phyloP scores from a whole-genome alignment of 2,113 vertebrate species.

The Sigmodon hispidus region DNA sequence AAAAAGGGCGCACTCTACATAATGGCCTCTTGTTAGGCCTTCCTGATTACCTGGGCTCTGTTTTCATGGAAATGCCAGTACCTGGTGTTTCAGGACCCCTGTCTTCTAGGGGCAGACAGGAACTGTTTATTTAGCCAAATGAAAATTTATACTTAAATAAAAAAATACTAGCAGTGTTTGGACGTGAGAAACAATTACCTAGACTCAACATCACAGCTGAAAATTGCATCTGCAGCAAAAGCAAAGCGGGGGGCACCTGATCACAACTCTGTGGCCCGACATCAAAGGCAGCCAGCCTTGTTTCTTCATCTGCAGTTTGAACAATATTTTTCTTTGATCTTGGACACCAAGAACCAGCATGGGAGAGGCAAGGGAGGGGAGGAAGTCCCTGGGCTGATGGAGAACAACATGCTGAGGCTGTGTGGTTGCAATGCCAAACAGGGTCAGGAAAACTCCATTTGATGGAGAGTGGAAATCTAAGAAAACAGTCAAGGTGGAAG shows the following conservation, averaged over 20 bases:
- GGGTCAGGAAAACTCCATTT: slow-evolving; percentile 40
- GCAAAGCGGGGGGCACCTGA: background rate
- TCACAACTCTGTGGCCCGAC: background rate
- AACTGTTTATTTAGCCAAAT: slow-evolving; percentile 68
- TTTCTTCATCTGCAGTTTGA: slow-evolving; percentile 68
- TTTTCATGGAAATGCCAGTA: slow-evolving; percentile 54
- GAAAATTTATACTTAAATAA: slow-evolving; percentile 75
- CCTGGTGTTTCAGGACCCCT: slow-evolving; percentile 57
- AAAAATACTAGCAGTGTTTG: slow-evolving; percentile 51
- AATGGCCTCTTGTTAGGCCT: slow-evolving; percentile 75
- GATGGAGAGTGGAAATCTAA: slow-evolving; percentile 40
- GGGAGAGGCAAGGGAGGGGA: background rate
- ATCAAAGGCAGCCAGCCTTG: slow-evolving; percentile 73
- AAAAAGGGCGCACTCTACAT: slow-evolving; percentile 76
- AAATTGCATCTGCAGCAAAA: slow-evolving; percentile 52
- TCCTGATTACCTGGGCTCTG: slow-evolving; percentile 76
- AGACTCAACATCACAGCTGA: background rate
- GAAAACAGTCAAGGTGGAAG: background rate
- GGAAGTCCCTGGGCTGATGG: background rate
- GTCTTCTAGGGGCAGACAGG: slow-evolving; percentile 17
- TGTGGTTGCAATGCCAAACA: background rate
- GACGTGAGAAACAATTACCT: slow-evolving; percentile 64
- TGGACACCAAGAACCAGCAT: slow-evolving; percentile 38
- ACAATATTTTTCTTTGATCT: slow-evolving; percentile 78
- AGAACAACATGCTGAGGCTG: background rate